phyloP scores from a whole-genome alignment of 2,797 vertebrate genomes.

The Sebastes cheni region DNA sequence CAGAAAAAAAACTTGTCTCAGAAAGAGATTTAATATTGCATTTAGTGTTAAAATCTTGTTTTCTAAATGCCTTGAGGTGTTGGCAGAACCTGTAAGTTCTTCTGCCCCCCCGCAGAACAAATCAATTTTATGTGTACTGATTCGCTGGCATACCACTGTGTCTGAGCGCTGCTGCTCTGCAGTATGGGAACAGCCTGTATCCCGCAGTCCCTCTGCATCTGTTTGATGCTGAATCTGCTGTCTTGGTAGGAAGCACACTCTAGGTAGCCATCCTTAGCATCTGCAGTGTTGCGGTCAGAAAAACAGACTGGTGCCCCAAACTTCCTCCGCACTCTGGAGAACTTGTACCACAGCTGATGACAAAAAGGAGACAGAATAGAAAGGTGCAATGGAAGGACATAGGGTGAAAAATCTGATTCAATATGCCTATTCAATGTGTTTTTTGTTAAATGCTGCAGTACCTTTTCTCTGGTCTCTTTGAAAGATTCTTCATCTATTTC shows the following conservation, averaged over 20 bases:
- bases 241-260: conserved; percentile 86
- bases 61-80: background rate
- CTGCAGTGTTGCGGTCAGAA: conserved; percentile 79
- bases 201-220: conserved; percentile 82
- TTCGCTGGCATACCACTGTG: conserved; percentile 82
- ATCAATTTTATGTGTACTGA: conserved; percentile 14
- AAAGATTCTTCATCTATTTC: conserved; percentile 90
- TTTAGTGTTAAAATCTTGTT: background rate
- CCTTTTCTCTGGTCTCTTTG: conserved; percentile 81
- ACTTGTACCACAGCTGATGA: conserved; percentile 82
- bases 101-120: background rate
- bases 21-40: background rate
- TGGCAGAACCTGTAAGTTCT: background rate
- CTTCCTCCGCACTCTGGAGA: conserved; percentile 79
- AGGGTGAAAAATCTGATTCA: background rate
- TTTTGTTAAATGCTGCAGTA: conserved; percentile 45
- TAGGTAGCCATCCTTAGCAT: conserved; percentile 74
- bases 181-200: conserved; percentile 80
- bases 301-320: conserved; percentile 82
- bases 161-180: conserved; percentile 85
- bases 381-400: background rate
- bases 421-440: background rate
- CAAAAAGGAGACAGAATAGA: conserved; percentile 44
- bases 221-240: conserved; percentile 84
- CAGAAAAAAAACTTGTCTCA: background rate